These are phyloP conservation scores for Echinops telfairi DNA, from an alignment of 2,113 vertebrate species.

Conservation along the genomic window DNA sequence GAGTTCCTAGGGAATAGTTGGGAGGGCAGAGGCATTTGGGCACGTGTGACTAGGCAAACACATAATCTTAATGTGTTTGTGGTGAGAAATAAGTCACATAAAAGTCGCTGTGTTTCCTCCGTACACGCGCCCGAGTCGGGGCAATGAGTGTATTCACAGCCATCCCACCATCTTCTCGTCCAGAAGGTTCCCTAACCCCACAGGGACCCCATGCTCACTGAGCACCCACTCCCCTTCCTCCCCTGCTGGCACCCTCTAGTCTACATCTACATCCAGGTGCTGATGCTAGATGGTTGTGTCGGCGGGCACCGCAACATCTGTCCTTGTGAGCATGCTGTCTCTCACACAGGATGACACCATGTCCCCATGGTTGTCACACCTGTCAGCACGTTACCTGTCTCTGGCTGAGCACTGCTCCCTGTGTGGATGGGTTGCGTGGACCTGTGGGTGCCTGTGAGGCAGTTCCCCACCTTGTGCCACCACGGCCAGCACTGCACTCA, in stretches of 20 bases:
- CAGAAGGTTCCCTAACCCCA: not conserved
- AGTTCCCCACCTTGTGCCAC: not conserved
- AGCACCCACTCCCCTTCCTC: not conserved
- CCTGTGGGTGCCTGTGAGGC: not conserved
- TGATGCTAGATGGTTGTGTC: not conserved
- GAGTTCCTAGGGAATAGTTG: not conserved
- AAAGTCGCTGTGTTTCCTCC: not conserved
- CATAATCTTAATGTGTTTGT: not conserved
- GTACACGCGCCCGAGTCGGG: not conserved
- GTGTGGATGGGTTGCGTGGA: too few relatives aligned
- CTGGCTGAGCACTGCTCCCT: not conserved
- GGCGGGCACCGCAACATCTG: not conserved
- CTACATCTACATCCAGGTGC: not conserved
- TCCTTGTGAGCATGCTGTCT: not conserved
- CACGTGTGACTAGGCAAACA: accelerated
- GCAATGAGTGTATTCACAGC: not conserved
- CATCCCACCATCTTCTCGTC: not conserved
- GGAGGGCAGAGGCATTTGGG: accelerated
- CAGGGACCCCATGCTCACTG: not conserved
- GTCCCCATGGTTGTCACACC: not conserved
- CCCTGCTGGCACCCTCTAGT: not conserved
- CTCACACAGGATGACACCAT: not conserved
- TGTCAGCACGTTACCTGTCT: not conserved
- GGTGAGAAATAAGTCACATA: not conserved
- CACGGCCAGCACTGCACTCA: not conserved